Percentiles rank a stretch among this genome's conserved stretches.
Conservation (phyloP, 2,888 invertebrate species). For the Netelia inedita region DNA sequence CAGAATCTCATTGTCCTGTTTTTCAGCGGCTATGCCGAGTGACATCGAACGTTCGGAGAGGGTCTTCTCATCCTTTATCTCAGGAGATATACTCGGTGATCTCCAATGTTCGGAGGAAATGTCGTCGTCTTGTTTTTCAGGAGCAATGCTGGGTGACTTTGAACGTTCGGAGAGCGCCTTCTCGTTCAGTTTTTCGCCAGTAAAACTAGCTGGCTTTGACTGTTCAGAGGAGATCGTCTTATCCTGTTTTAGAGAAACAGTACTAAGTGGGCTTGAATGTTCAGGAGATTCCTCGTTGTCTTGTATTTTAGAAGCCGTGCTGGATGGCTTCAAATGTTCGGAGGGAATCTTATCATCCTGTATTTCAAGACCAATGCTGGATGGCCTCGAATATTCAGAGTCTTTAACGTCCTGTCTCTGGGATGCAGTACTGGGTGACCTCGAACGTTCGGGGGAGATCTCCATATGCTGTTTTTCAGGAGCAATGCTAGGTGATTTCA, state of each 20-base stretch:
- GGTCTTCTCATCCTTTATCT: not conserved
- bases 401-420: not conserved
- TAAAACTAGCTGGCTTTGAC: conserved; percentile 34
- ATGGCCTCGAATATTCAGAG: not conserved
- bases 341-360: not conserved
- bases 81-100: conserved; percentile 50
- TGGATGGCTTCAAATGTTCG: conserved; percentile 34
- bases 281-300: conserved; percentile 17
- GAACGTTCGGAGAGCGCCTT: conserved; percentile 20
- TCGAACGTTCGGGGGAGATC: not conserved
- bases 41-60: not conserved
- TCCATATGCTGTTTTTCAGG: not conserved
- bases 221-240: not conserved
- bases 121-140: conserved; percentile 26
- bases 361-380: not conserved
- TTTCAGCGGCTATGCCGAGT: conserved; percentile 52
- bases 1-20: conserved; percentile 59
- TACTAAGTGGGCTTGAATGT: not conserved
- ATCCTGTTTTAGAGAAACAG: conserved; percentile 17
- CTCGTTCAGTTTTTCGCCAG: conserved; percentile 51
- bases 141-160: conserved; percentile 20
- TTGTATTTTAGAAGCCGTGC: conserved; percentile 30
- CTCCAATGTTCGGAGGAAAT: conserved; percentile 2
- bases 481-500: not conserved
- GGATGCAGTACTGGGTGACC: not conserved